These are phyloP conservation scores for Lacanobia wlatinum DNA, from an alignment of 2,888 invertebrate species.

Conservation along the genomic window DNA sequence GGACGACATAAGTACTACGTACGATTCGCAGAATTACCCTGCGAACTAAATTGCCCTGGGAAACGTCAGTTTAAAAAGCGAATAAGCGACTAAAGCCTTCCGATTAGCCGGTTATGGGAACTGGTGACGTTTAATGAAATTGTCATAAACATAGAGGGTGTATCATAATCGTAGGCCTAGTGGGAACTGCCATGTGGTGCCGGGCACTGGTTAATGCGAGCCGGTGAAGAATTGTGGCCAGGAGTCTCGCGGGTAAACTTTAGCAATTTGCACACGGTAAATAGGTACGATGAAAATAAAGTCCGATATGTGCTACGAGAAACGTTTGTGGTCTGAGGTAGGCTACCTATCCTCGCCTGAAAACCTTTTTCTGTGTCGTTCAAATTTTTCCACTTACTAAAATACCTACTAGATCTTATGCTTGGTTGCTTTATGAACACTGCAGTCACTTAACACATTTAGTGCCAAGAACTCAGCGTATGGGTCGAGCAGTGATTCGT, in stretches of 20 bases:
- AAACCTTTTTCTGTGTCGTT: not conserved
- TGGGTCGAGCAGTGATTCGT: too few species aligned
- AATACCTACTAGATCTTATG: too few species aligned
- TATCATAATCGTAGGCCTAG: constrained; percentile 74
- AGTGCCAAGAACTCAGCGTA: too few species aligned
- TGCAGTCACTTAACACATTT: too few species aligned
- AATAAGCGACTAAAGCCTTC: constrained; percentile 73
- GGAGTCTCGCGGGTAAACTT: not conserved
- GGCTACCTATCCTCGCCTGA: too few species aligned
- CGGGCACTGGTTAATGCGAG: constrained; percentile 36
- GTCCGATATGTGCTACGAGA: not conserved
- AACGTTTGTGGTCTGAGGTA: not conserved
- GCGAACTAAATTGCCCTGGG: constrained; percentile 69
- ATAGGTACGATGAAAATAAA: not conserved
- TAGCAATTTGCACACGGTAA: not conserved
- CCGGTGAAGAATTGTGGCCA: constrained; percentile 38
- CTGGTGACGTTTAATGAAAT: constrained; percentile 81
- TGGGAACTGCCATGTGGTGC: constrained; percentile 80
- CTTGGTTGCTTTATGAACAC: too few species aligned
- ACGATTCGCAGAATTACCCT: constrained; percentile 64
- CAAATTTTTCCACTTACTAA: not conserved
- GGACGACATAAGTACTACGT: constrained; percentile 25
- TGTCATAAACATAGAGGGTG: constrained; percentile 78
- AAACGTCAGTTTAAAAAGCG: constrained; percentile 71
- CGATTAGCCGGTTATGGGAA: constrained; percentile 76